Base-by-base conservation (phyloP, 2,797 vertebrate genomes). In the Geotrypetes seraphini region DNA sequence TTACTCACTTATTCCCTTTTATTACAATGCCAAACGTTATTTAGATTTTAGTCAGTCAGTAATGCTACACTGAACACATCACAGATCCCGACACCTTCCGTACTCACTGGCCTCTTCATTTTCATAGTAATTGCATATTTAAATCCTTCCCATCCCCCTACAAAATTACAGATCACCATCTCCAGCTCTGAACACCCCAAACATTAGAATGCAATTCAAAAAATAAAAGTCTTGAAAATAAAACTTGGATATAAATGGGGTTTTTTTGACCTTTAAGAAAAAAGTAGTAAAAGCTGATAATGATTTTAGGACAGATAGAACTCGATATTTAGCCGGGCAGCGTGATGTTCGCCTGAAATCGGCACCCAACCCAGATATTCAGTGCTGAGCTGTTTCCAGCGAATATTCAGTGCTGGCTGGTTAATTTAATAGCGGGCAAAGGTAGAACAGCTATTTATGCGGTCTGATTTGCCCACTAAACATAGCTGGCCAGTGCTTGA, bases 1-100 rank as follows among this genome's bases (percentile, higher is more conserved):
- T 73, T 71, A 80, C 65, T 60, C 60, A 62, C 63, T 76, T 67
- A 67, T 57, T 76, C 72, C 53, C 50, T 68, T 73, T 63, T 60
- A 76, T 76, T 71, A 72, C 65, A 68, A 76, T 74, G 76, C 76
- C 73, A 78, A 78, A 69, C 73, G 63, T 74, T 83, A 75, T 78
- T 82, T 78, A 78, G 65, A 69, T 71, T 81, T 66, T 61, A 71
- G 71, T 71, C 75, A 78, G 62, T 81, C 81, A 75, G 75, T 71
- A 71, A 80, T 66, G 73, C 65, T 73, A 73, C 55, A 26, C 47
- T 78, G 73, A 74, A 74, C 75, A 71, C 69, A 75, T 71, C 60
- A 69, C 66, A 55, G 28, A 59, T 64, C 67, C 70, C 57, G 57
- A 65, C 78, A 72, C 68, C 72, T 60, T 66, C 69, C 47, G 50